A percentile compares a stretch with the other conserved stretches of the same genome.
Conservation (phyloP, 2,888 invertebrate genomes). For the Rotaria magnacalcarata region DNA sequence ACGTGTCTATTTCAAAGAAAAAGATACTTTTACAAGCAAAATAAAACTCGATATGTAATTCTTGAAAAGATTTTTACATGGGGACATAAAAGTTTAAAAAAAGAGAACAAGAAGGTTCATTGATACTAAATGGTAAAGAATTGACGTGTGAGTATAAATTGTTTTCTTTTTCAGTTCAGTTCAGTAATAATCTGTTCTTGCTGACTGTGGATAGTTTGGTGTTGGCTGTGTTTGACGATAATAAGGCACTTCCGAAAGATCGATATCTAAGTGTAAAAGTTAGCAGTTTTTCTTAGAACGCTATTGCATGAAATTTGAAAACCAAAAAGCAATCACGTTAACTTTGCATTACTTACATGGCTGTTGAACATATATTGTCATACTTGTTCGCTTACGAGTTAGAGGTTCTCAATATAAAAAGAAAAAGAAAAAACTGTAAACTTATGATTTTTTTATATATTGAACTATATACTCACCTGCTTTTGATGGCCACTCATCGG, state of each 20-base stretch:
- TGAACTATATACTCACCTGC: background rate
- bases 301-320: background rate
- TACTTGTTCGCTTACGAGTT: background rate
- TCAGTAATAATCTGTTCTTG: background rate
- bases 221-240: background rate
- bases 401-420: background rate
- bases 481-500: background rate
- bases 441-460: background rate
- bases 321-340: background rate
- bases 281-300: background rate
- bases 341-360: background rate
- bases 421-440: background rate
- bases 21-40: background rate
- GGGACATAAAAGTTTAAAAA: background rate
- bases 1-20: background rate
- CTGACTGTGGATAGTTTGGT: background rate
- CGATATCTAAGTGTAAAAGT: background rate
- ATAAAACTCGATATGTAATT: no score
- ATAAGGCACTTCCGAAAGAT: background rate
- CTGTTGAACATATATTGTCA: background rate
- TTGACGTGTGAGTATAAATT: background rate
- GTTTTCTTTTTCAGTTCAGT: background rate
- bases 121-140: background rate
- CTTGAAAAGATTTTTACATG: background rate
- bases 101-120: background rate